A percentile compares a stretch with the other conserved stretches of the same genome.
Evolutionary conservation across 2,113 vertebrate genomes (phyloP).

Genomic region (Sisor rabdophorus): DNA sequence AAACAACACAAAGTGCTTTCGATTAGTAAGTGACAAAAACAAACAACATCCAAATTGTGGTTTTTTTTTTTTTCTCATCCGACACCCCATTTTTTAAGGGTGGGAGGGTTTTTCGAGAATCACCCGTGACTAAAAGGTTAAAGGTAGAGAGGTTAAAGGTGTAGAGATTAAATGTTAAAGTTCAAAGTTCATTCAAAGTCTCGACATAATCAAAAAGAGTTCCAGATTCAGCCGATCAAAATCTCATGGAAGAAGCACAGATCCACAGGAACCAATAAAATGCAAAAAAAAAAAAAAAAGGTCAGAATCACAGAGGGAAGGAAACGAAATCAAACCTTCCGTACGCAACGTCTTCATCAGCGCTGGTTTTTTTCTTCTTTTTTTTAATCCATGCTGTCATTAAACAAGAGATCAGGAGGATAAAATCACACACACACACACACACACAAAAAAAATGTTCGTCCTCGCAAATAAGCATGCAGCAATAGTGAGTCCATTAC

Average conservation of each 20-base stretch:
- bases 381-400: slow-evolving; percentile 25
- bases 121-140: slow-evolving; percentile 23
- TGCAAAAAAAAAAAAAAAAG: not conserved
- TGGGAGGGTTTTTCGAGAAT: slow-evolving; percentile 2
- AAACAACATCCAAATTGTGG: slow-evolving; percentile 20
- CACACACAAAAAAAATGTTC: not conserved
- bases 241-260: slow-evolving; percentile 27
- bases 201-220: not conserved
- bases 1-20: slow-evolving; percentile 63
- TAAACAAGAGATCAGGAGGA: slow-evolving; percentile 11
- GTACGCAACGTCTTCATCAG: not conserved
- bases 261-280: slow-evolving; percentile 38
- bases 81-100: slow-evolving; percentile 22
- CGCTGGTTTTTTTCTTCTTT: not conserved
- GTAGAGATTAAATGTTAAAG: slow-evolving; percentile 21
- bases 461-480: slow-evolving; percentile 33
- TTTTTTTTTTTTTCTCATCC: slow-evolving; percentile 1
- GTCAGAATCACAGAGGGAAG: slow-evolving; percentile 1
- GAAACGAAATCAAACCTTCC: not conserved
- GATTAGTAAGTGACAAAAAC: slow-evolving; percentile 59
- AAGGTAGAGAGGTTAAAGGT: slow-evolving; percentile 27
- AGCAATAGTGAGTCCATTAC: slow-evolving; percentile 69
- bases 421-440: slow-evolving; percentile 6
- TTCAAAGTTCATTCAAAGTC: slow-evolving; percentile 18
- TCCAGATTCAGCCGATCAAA: slow-evolving; percentile 22